phyloP scores from a whole-genome alignment of 2,888 invertebrate genomes.

The Drosophila yooni region DNA sequence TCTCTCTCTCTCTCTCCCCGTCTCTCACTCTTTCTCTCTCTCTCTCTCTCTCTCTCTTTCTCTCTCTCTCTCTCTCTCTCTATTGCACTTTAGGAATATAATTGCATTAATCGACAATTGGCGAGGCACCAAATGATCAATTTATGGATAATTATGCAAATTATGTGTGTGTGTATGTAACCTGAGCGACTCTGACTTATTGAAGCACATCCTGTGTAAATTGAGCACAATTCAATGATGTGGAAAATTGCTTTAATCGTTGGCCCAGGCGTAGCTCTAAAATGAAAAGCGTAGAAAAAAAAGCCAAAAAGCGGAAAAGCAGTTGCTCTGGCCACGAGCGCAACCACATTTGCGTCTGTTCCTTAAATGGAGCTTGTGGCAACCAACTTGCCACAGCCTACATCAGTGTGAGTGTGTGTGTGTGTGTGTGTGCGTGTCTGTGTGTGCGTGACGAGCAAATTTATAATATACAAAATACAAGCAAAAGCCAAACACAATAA shows the following conservation, averaged over 20 bases:
- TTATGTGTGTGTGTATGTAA: conserved; percentile 6
- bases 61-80: neutral
- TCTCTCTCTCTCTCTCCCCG: neutral
- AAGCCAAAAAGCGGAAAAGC: neutral
- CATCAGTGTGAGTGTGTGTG: neutral
- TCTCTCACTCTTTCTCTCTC: neutral
- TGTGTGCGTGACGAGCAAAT: conserved; percentile 8
- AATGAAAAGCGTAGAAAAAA: neutral
- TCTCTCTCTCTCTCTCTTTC: neutral
- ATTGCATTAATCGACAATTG: conserved; percentile 24
- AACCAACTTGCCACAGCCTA: conserved; percentile 10
- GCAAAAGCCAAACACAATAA: conserved; percentile 17
- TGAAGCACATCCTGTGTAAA: conserved; percentile 67
- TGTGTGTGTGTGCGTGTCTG: conserved; percentile 5
- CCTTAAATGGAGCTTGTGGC: conserved; percentile 22
- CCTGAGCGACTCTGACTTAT: conserved; percentile 39
- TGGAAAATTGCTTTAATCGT: conserved; percentile 73
- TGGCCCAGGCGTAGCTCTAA: conserved; percentile 2
- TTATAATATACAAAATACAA: conserved; percentile 18
- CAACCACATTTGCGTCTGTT: conserved; percentile 1
- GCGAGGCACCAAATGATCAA: conserved; percentile 2
- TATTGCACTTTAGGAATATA: neutral
- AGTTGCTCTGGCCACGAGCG: conserved; percentile 8
- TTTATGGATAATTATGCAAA: conserved; percentile 44
- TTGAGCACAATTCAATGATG: conserved; percentile 73